Base-by-base conservation (phyloP, 2,888 invertebrate genomes). In the Stenodema calcarata region DNA sequence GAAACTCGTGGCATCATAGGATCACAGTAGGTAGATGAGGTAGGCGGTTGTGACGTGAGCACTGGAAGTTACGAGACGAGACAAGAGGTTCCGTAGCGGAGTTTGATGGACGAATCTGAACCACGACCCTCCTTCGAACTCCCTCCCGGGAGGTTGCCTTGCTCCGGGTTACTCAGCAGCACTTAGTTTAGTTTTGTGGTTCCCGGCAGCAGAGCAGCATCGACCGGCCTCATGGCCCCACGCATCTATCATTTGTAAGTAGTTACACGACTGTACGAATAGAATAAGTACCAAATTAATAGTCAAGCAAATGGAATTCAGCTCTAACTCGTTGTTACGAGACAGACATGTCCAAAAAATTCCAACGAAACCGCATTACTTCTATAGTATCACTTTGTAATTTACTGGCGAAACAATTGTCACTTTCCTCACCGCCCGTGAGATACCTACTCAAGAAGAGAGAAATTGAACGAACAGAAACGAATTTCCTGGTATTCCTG, bases 221-320 rank as follows among this genome's bases (percentile, higher is more conserved):
- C 54, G 18, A 50, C 79, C 42, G 50, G 79, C 79, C 79, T 50
- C 28, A 80, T 80, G 79, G 50, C 79, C 79, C 79, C 7, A n/a
- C 11, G 47, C 47, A 16, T 27, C 54, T 28, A 50, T 30, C 27
- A 14, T 2, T 28, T 35, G 79, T 80, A 80, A 80, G 79, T 80
- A 44, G n/a, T n/a, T n/a, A n/a, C n/a, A 35, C 35, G 35, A 35
- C 7, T 2, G 35, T 35, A 35, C 4, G 4, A 35, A 35, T 35
- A 35, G 7, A 35, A 35, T 35, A 35, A 7, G 35, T 4, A 7
- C 35, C 35, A 7, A 35, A 35, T 4, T 7, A 2, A 7, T n/a
- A 35, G 7, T 35, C 4, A 35, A 35, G 35, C 35, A 35, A 35
- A 7, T 2, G 7, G 4, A 35, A 35, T 35, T 35, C 35, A 35